phyloP scores from a whole-genome alignment of 2,113 vertebrate species.

The Panthera tigris region DNA sequence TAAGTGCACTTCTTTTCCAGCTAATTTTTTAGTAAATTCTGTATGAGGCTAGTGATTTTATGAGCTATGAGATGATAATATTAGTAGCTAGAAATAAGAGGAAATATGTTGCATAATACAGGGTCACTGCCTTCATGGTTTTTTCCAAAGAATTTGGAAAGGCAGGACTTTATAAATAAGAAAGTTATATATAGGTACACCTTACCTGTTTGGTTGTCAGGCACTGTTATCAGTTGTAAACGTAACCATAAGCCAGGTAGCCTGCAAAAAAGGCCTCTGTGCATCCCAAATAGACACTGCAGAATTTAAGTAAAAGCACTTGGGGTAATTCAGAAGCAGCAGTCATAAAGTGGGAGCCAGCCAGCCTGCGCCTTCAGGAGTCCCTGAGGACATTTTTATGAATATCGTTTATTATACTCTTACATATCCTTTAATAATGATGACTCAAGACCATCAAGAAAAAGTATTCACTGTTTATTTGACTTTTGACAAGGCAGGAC shows the following conservation, averaged over 20 bases:
- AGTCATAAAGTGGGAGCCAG: not conserved
- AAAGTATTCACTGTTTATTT: slow-evolving; percentile 25
- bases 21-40: not conserved
- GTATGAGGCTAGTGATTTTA: not conserved
- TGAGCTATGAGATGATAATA: not conserved
- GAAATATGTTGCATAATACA: not conserved
- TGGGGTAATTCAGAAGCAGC: not conserved
- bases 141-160: slow-evolving; percentile 7
- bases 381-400: not conserved
- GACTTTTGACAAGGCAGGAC: slow-evolving; percentile 37
- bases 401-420: slow-evolving; percentile 11
- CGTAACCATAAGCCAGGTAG: not conserved
- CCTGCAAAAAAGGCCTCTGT: not conserved
- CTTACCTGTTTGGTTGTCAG: not conserved
- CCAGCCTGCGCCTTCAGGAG: not conserved
- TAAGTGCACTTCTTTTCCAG: slow-evolving; percentile 24
- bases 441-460: slow-evolving; percentile 20
- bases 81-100: not conserved
- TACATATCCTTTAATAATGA: not conserved
- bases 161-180: not conserved
- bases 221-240: not conserved
- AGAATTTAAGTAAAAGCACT: not conserved
- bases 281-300: not conserved
- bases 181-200: not conserved
- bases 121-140: not conserved